phyloP scores from a whole-genome alignment of 2,797 vertebrate species.

The Mus caroli region DNA sequence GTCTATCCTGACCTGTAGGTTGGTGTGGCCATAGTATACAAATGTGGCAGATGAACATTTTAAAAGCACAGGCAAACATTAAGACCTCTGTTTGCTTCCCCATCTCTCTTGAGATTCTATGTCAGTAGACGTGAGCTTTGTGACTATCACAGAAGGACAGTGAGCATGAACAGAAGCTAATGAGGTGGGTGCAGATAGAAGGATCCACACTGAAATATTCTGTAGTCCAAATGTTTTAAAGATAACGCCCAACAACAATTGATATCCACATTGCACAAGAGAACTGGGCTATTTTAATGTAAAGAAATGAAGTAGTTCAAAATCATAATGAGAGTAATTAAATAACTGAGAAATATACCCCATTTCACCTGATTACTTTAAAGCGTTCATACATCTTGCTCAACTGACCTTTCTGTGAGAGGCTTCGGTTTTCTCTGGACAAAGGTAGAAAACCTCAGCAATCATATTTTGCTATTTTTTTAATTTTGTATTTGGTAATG shows the following conservation, averaged over 20 bases:
- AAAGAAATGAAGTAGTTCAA: slow-evolving; percentile 15
- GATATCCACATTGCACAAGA: slow-evolving; percentile 31
- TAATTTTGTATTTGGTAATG: too few species aligned
- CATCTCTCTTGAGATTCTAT: slow-evolving; percentile 13
- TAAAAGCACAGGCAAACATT: slow-evolving; percentile 22
- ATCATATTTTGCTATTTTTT: neutral
- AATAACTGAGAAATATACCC: neutral
- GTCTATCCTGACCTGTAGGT: neutral
- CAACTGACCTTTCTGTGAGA: neutral
- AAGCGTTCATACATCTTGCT: slow-evolving; percentile 27
- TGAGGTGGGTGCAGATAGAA: neutral
- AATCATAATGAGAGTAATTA: slow-evolving; percentile 27
- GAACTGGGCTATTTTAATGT: slow-evolving; percentile 27
- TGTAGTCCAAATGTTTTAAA: neutral
- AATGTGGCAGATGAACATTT: neutral
- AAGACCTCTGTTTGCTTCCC: neutral
- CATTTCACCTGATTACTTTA: slow-evolving; percentile 56
- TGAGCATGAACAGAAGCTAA: neutral
- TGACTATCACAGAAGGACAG: neutral
- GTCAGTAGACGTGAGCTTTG: neutral
- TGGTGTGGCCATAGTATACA: neutral
- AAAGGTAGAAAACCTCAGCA: neutral
- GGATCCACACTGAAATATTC: neutral
- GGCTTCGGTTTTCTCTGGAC: neutral
- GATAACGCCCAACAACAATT: neutral